Evolutionary conservation across 2,888 invertebrate genomes (phyloP).

Genomic region (Stegophylla sp.): DNA sequence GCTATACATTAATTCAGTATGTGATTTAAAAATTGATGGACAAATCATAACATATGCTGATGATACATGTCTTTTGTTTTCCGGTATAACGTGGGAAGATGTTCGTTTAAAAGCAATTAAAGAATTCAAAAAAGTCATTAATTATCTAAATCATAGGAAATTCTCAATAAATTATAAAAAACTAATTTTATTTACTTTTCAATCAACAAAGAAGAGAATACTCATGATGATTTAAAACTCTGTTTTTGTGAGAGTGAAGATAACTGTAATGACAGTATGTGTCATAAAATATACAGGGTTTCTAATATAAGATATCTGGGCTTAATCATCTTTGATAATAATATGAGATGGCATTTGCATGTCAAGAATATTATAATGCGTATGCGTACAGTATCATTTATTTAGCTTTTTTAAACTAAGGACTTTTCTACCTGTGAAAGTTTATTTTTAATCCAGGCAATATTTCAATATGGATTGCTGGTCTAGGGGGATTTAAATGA

Average conservation of each 20-base stretch:
- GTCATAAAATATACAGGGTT: too few relatives aligned
- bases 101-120: not conserved
- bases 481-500: not conserved
- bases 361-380: too few relatives aligned
- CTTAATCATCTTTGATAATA: too few relatives aligned
- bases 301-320: too few relatives aligned
- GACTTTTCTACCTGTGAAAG: too few relatives aligned
- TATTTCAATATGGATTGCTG: not conserved
- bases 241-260: not conserved
- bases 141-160: not conserved
- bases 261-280: not conserved
- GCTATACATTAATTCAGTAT: not conserved
- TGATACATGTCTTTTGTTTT: not conserved
- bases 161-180: not conserved
- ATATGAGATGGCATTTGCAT: too few relatives aligned
- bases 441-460: not conserved
- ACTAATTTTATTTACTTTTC: not conserved
- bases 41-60: not conserved
- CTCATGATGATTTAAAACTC: not conserved
- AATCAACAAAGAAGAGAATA: not conserved
- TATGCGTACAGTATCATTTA: too few relatives aligned
- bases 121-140: not conserved
- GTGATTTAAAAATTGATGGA: conserved; percentile 1
- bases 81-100: not conserved
- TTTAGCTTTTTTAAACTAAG: too few relatives aligned